phyloP scores from a whole-genome alignment of 2,888 invertebrate genomes.

The Tenthredo distinguenda region DNA sequence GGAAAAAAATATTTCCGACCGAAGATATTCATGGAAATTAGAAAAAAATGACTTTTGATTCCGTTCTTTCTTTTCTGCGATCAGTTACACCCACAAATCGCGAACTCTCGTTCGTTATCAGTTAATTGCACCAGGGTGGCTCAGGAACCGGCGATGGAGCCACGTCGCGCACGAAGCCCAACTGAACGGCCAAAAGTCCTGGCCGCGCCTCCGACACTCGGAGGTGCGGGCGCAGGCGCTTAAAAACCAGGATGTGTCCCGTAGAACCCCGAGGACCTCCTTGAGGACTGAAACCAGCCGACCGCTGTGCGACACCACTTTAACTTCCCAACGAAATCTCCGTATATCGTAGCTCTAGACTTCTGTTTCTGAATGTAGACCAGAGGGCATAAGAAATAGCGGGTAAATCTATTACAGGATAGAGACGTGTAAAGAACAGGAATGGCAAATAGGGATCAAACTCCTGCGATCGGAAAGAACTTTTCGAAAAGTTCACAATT shows the following conservation, averaged over 20 bases:
- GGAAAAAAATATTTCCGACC: background rate
- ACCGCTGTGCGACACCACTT: constrained; percentile 10
- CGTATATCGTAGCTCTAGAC: background rate
- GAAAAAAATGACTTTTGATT: background rate
- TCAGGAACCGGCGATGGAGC: constrained; percentile 41
- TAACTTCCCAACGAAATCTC: constrained; percentile 8
- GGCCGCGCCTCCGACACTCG: constrained; percentile 71
- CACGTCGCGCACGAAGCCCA: constrained; percentile 73
- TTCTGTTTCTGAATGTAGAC: background rate
- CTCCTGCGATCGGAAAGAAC: background rate
- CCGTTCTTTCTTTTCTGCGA: background rate
- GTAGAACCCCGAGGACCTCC: constrained; percentile 26
- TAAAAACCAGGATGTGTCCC: background rate
- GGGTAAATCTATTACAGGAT: background rate
- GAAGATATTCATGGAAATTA: background rate
- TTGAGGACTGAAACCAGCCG: constrained; percentile 30
- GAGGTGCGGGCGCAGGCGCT: constrained; percentile 47
- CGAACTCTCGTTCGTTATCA: constrained; percentile 8
- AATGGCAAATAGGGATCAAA: background rate
- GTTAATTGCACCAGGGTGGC: background rate
- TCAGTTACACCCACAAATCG: constrained; percentile 30
- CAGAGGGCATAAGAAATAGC: background rate
- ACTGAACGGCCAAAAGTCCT: constrained; percentile 71
- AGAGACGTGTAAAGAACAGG: background rate
- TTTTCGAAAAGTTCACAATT: background rate